phyloP scores from a whole-genome alignment of 1,140 invertebrate genomes.

The Cardiocondyla obscurior region DNA sequence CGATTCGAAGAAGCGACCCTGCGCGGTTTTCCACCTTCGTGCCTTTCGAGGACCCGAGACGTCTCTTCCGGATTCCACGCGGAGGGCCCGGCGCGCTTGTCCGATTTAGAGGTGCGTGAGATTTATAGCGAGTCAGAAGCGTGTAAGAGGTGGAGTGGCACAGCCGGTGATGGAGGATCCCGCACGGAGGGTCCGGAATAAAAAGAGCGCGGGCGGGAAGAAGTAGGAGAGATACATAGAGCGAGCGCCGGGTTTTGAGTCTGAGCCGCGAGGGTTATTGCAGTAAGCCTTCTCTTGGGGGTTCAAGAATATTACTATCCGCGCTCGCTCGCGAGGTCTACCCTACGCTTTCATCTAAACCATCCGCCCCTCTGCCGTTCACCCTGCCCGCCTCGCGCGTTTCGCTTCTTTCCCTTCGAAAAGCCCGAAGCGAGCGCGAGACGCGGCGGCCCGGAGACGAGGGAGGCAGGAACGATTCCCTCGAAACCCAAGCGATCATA shows the following conservation, averaged over 20 bases:
- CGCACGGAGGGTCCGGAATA: conserved; percentile 34
- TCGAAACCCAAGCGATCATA: conserved; percentile 76
- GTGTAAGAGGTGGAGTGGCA: conserved; percentile 61
- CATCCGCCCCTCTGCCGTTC: conserved; percentile 56
- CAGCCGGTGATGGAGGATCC: conserved; percentile 43
- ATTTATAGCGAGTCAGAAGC: conserved; percentile 78
- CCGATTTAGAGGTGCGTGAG: conserved; percentile 79
- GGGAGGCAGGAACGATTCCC: conserved; percentile 62
- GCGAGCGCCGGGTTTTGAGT: conserved; percentile 77
- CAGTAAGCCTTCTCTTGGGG: conserved; percentile 84
- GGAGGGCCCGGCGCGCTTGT: conserved; percentile 63
- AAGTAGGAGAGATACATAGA: conserved; percentile 72
- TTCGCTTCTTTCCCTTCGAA: conserved; percentile 52
- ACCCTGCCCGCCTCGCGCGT: conserved; percentile 48
- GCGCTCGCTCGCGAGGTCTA: conserved; percentile 62
- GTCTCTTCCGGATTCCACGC: conserved; percentile 66
- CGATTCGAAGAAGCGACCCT: conserved; percentile 35
- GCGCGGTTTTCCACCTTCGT: conserved; percentile 35
- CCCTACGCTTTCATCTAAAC: conserved; percentile 69
- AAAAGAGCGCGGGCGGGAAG: background rate
- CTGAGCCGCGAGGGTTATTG: conserved; percentile 83
- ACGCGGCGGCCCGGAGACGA: conserved; percentile 14
- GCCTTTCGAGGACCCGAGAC: conserved; percentile 48
- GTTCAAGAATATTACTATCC: conserved; percentile 83
- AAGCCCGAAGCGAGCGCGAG: conserved; percentile 49